A percentile compares a stretch with the other conserved stretches of the same genome.
Conservation (phyloP, 2,888 invertebrate genomes). For the Acleris emargana region DNA sequence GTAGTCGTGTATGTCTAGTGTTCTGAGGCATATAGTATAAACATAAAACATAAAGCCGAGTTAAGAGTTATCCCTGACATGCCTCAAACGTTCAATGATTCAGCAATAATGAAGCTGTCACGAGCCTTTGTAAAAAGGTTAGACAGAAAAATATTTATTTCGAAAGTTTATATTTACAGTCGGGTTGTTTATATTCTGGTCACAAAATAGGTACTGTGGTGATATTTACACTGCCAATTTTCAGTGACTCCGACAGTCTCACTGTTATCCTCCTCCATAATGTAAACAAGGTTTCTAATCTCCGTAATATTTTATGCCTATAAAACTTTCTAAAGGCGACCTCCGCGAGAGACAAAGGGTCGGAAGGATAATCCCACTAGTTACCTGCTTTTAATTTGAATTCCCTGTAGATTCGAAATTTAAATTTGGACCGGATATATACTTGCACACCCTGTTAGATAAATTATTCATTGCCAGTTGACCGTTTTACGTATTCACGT, state of each 20-base stretch:
- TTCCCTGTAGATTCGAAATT: slow-evolving; percentile 60
- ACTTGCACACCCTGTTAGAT: slow-evolving; percentile 46
- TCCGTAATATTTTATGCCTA: slow-evolving; percentile 55
- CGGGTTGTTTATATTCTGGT: slow-evolving; percentile 6
- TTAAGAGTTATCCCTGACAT: slow-evolving; percentile 16
- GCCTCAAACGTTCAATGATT: slow-evolving; percentile 27
- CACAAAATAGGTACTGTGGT: slow-evolving; percentile 9
- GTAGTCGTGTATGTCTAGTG: too few relatives aligned
- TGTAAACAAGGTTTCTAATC: slow-evolving; percentile 44
- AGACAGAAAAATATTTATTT: slow-evolving; percentile 21
- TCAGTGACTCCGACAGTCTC: slow-evolving; percentile 15
- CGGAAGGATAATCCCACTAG: slow-evolving; percentile 55
- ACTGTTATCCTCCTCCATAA: slow-evolving; percentile 37
- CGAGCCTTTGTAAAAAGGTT: slow-evolving; percentile 16
- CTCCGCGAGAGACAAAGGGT: slow-evolving; percentile 54
- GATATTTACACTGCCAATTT: slow-evolving; percentile 22
- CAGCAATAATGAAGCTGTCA: slow-evolving; percentile 28
- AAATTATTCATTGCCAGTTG: slow-evolving; percentile 42
- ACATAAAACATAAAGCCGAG: background rate
- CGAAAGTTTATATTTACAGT: background rate
- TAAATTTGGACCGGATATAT: slow-evolving; percentile 50
- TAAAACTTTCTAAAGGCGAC: slow-evolving; percentile 57
- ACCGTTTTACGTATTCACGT: slow-evolving; percentile 7
- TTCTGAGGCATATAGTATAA: background rate
- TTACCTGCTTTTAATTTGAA: slow-evolving; percentile 61